Conservation (phyloP, 2,888 invertebrate genomes). For the Poecilus cupreus region DNA sequence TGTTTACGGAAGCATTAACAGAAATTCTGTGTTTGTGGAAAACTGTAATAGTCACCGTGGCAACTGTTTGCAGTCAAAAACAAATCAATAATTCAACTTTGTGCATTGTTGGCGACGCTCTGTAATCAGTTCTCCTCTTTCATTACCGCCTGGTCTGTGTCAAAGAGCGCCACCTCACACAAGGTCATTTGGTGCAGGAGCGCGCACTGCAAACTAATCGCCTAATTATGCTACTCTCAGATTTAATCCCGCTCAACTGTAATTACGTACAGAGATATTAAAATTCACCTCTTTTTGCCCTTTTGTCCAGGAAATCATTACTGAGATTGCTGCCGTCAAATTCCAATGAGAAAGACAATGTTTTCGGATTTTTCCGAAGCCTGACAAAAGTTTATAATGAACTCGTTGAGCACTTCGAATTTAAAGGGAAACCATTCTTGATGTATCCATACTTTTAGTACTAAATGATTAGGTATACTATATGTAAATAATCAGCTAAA, state of each 20-base stretch:
- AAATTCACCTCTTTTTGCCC: not conserved
- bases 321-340: not conserved
- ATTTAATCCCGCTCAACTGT: not conserved
- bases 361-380: too few relatives aligned
- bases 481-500: too few relatives aligned
- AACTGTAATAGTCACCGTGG: conserved; percentile 28
- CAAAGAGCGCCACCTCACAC: conserved; percentile 23
- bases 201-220: conserved; percentile 17
- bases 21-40: conserved; percentile 44
- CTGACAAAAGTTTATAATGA: too few relatives aligned
- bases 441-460: too few relatives aligned
- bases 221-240: conserved; percentile 12
- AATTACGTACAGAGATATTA: conserved; percentile 17
- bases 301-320: not conserved
- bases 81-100: conserved; percentile 43
- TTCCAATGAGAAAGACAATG: too few relatives aligned
- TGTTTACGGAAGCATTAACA: conserved; percentile 50
- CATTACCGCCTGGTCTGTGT: conserved; percentile 1
- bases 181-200: conserved; percentile 21
- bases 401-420: too few relatives aligned
- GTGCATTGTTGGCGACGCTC: not conserved
- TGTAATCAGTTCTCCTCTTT: conserved; percentile 28
- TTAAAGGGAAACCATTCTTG: too few relatives aligned
- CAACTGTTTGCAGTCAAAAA: conserved; percentile 42
- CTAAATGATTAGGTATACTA: too few relatives aligned